These are phyloP conservation scores for Ips nitidus DNA, from an alignment of 1,140 invertebrate genomes.

Conservation along the genomic window DNA sequence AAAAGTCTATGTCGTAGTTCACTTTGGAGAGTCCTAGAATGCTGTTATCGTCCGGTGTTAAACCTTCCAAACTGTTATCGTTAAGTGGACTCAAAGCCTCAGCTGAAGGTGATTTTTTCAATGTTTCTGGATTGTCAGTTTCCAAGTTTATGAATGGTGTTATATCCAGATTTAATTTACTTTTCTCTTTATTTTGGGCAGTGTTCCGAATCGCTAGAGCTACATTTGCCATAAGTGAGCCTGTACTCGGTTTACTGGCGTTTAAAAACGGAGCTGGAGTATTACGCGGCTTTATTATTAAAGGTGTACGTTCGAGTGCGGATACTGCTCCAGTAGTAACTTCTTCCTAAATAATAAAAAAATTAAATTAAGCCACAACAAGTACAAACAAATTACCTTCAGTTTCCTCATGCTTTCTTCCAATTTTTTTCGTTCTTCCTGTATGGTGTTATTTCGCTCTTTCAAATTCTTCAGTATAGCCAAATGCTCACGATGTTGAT, in stretches of 20 bases:
- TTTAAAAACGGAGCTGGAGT: slow-evolving; percentile 63
- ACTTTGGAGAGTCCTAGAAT: slow-evolving; percentile 64
- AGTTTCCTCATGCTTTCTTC: slow-evolving; percentile 68
- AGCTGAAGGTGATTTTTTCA: slow-evolving; percentile 1
- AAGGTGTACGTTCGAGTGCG: slow-evolving; percentile 67
- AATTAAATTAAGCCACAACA: slow-evolving; percentile 43
- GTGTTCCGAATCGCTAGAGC: slow-evolving; percentile 30
- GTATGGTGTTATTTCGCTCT: slow-evolving; percentile 60
- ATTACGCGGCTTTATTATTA: slow-evolving; percentile 70
- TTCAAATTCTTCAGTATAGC: slow-evolving; percentile 66
- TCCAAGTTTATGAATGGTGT: slow-evolving; percentile 38
- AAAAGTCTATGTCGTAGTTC: slow-evolving; percentile 72
- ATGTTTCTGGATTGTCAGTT: background rate
- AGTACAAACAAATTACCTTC: slow-evolving; percentile 53
- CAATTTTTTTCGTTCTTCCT: slow-evolving; percentile 60
- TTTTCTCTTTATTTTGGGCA: slow-evolving; percentile 59
- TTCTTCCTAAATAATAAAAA: slow-evolving; percentile 57
- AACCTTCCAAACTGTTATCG: slow-evolving; percentile 54
- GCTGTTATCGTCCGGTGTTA: slow-evolving; percentile 61
- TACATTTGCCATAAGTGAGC: slow-evolving; percentile 50
- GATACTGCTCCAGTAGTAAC: slow-evolving; percentile 66
- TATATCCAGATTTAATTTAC: slow-evolving; percentile 44
- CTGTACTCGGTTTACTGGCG: slow-evolving; percentile 53
- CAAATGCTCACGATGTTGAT: slow-evolving; percentile 71
- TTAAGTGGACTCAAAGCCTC: slow-evolving; percentile 42